These are phyloP conservation scores for Todiramphus saurophagus DNA, from an alignment of 2,113 vertebrate species.

Conservation along the genomic window DNA sequence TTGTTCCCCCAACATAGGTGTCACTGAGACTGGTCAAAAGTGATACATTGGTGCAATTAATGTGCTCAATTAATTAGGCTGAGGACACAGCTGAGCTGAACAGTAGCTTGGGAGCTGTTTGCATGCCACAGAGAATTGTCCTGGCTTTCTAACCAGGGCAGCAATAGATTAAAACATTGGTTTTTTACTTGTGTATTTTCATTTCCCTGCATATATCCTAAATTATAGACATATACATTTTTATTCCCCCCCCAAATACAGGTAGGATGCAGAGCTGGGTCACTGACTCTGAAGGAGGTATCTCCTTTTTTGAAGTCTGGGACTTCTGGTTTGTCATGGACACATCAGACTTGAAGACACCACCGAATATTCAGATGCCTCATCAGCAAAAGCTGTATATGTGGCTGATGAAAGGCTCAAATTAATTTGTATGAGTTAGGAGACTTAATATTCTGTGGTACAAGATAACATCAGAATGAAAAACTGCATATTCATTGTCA, in stretches of 20 bases:
- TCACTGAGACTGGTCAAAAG: not conserved
- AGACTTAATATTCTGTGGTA: not conserved
- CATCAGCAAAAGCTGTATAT: not conserved
- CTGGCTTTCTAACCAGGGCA: constrained; percentile 1
- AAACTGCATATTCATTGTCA: not conserved
- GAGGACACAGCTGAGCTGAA: not conserved
- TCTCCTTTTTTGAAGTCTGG: not conserved
- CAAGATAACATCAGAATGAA: not conserved
- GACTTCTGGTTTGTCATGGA: not conserved
- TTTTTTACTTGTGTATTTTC: not conserved
- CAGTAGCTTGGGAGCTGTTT: not conserved
- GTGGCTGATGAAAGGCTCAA: not conserved
- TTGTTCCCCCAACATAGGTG: not conserved
- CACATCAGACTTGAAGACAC: not conserved
- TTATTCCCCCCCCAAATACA: not conserved
- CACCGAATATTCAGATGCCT: not conserved
- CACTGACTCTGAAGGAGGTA: not conserved
- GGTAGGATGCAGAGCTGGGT: not conserved
- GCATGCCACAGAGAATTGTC: not conserved
- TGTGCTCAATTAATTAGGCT: constrained; percentile 27
- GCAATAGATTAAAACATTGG: not conserved
- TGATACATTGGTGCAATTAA: constrained; percentile 49
- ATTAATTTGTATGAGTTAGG: not conserved
- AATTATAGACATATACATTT: not conserved
- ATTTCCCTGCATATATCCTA: not conserved